These are phyloP conservation scores for Cotesia congregata DNA, from an alignment of 2,888 invertebrate genomes.

Conservation along the genomic window DNA sequence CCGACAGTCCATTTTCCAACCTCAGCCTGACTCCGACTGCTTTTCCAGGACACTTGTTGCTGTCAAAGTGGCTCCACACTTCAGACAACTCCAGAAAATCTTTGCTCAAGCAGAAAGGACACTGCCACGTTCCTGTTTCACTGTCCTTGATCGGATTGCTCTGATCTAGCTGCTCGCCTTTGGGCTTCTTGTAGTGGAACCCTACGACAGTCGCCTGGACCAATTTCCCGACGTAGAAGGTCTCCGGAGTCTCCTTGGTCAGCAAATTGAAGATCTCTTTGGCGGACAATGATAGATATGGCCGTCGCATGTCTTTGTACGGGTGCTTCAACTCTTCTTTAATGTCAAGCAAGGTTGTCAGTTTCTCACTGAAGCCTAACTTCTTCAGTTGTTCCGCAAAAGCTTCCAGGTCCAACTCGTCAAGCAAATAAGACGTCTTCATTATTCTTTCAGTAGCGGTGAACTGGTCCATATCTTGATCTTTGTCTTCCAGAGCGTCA, in stretches of 20 bases:
- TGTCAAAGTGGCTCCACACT: constrained; percentile 99
- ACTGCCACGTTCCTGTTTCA: constrained; percentile 95
- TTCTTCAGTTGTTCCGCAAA: constrained; percentile 97
- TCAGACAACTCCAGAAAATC: constrained; percentile 96
- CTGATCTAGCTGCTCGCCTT: constrained; percentile 93
- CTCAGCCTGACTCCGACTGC: constrained; percentile 92
- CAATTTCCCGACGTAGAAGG: constrained; percentile 91
- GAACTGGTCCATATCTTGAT: constrained; percentile 96
- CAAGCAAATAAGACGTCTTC: constrained; percentile 92
- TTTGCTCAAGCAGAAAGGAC: constrained; percentile 96
- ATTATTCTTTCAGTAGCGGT: constrained; percentile 98
- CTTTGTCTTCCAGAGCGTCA: constrained; percentile 98
- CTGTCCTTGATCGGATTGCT: constrained; percentile 96
- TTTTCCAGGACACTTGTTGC: constrained; percentile 94
- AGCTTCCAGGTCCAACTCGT: constrained; percentile 97
- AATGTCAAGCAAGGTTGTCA: constrained; percentile 96
- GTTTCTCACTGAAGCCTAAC: constrained; percentile 88
- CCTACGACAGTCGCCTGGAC: constrained; percentile 85
- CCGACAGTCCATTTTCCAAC: constrained; percentile 92
- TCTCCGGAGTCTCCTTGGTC: constrained; percentile 95
- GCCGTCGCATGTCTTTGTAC: constrained; percentile 89
- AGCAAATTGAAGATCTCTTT: constrained; percentile 95
- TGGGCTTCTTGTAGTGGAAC: constrained; percentile 89
- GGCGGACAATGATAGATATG: constrained; percentile 83
- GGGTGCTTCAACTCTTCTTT: constrained; percentile 94